Base-by-base conservation (phyloP, 2,888 invertebrate genomes). In the Blastobasis lacticolella region DNA sequence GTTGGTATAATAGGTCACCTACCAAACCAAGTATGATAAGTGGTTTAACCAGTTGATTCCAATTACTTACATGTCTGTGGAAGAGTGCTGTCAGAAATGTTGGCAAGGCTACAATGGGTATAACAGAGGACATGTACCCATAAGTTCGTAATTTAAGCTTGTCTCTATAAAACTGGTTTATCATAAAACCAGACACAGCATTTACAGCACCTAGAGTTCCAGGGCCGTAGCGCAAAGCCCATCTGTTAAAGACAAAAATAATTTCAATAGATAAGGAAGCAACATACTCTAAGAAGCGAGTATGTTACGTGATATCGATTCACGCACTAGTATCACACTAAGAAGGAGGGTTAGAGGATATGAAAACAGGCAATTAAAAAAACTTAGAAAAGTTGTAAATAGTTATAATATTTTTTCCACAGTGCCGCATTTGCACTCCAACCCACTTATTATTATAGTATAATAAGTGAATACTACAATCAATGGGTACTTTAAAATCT, bases 131-230 rank as follows among this genome's bases (percentile, higher is more conserved):
- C 0, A 91, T 49, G 52, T 86, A 81, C 0, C 93, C 94, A 71
- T 88, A 89, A 0, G 71, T 62, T 0, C 88, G 87, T 0, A 95
- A 76, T 56, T 90, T 90, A 4, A 94, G 68, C 66, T 90, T 92
- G 0, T 60, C 76, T 52, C 95, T 86, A 64, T 89, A 94, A 60
- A 91, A 84, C 38, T 73, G 81, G 66, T 94, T 94, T n/a, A 94
- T 85, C 43, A 90, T 75, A 0, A 90, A 67, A 0, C 92, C 92
- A 2, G 90, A 81, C 0, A 88, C 1, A 0, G 89, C 89, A 57
- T 90, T 89, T 7, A 90, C 50, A 0, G 72, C 73, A 7, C 90
- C 90, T 0, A 94, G 69, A 1, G 90, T 57, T 1, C 75, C 71
- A 0, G 90, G 70, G 0, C 90, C 89, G 67, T 90, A 90, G 8